phyloP scores from a whole-genome alignment of 2,888 invertebrate genomes.

The Drosophila dives region DNA sequence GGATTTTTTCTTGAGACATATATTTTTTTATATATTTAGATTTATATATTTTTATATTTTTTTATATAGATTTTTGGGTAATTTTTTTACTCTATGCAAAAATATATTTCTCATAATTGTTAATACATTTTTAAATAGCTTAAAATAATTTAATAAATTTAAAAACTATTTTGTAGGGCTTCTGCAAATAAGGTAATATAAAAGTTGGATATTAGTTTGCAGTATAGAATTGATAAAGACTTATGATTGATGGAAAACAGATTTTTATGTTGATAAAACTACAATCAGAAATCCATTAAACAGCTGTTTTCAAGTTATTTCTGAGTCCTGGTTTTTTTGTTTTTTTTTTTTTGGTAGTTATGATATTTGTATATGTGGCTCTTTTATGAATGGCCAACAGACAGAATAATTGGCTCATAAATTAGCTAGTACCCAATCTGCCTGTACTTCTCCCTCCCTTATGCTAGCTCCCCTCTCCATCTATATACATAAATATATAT shows the following conservation, averaged over 20 bases:
- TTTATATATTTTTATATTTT: too few relatives aligned
- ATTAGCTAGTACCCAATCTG: constrained; percentile 51
- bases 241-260: background rate
- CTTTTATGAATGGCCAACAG: constrained; percentile 53
- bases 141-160: background rate
- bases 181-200: background rate
- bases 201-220: background rate
- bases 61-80: background rate
- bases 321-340: background rate
- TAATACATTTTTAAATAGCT: background rate
- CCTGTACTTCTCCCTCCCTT: background rate
- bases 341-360: constrained; percentile 40
- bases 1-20: background rate
- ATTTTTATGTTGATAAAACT: background rate
- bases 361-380: constrained; percentile 35
- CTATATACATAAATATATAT: background rate
- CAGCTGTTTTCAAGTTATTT: background rate
- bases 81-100: fast-evolving
- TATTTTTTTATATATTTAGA: too few relatives aligned
- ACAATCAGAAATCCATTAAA: background rate
- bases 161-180: background rate
- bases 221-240: background rate
- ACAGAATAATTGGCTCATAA: constrained; percentile 74
- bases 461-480: background rate
- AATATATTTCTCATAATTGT: background rate